Base-by-base conservation (phyloP, 2,888 invertebrate species). In the Alloplasta piceator region DNA sequence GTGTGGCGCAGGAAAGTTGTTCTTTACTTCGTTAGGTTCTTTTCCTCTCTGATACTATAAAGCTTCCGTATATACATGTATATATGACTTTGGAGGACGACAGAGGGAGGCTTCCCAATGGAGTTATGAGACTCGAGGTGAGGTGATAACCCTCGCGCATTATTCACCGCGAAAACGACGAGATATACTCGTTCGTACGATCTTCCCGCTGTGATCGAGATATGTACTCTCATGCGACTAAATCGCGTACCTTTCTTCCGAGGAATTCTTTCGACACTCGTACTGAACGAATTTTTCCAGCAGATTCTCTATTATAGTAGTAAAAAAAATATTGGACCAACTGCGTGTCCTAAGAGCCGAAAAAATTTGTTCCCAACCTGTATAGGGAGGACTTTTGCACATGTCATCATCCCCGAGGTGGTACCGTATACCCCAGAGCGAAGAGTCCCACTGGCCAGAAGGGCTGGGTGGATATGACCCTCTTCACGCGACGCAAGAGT, bases 71-170 rank as follows among this genome's bases (percentile, higher is more conserved):
- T 48, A 52, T 48, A 67, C n/a, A 70, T 43, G 10, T 60, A 48
- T 48, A 56, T 14, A 56, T 63, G 38, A 56, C 12, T 7, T 10
- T 41, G 26, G 48, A 10, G 60, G 41, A 10, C 56, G 71, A 79
- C 73, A 76, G 72, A 85, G 86, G 86, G 79, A 82, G 78, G 82
- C 85, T 84, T 82, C 86, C 86, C 71, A 41, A 56, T 48, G 88
- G 87, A 91, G 89, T 91, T 91, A 91, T 89, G 90, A 88, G 88
- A 86, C 84, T 82, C 87, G 88, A 90, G 91, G 91, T 91, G 90
- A 89, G 87, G 88, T 89, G 91, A 91, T 91, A 91, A 91, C 91
- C 91, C 86, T 80, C 72, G 85, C 86, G 85, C 91, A 91, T 91
- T 90, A 91, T 87, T 91, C 91, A 91, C 88, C 82, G 85, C 38